Percentiles rank a stretch among this genome's conserved stretches.
phyloP scores from a whole-genome alignment of 2,113 vertebrate genomes.

The Synchiropus splendidus region DNA sequence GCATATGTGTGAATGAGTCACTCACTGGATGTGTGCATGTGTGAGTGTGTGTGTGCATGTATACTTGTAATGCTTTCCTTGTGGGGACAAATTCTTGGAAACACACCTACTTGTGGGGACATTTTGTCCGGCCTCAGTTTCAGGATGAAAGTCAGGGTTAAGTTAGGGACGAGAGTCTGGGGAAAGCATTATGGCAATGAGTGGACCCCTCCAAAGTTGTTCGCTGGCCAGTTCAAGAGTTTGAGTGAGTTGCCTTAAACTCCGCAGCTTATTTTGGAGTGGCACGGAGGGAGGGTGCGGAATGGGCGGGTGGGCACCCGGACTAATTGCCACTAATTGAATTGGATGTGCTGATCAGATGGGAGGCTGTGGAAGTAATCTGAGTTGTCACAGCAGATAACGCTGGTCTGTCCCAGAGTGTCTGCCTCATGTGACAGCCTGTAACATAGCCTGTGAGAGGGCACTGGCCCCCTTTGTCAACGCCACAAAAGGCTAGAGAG shows the following conservation, averaged over 20 bases:
- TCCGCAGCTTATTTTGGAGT: conserved; percentile 33
- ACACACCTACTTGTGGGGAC: too few species aligned
- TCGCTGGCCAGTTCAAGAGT: conserved; percentile 26
- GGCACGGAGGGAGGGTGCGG: conserved; percentile 18
- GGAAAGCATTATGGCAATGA: too few species aligned
- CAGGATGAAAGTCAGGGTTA: conserved; percentile 28
- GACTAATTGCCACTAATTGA: conserved; percentile 75
- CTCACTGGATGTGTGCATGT: conserved; percentile 37
- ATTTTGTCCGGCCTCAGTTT: too few species aligned
- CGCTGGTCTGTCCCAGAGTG: conserved; percentile 59
- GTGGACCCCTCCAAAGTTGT: conserved; percentile 30
- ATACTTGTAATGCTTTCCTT: too few species aligned
- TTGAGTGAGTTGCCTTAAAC: conserved; percentile 37
- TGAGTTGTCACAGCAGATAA: conserved; percentile 74
- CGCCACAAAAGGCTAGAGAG: conserved; percentile 50
- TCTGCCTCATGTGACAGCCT: conserved; percentile 66
- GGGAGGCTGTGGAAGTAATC: conserved; percentile 70
- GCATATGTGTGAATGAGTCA: conserved; percentile 58
- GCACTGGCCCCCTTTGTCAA: conserved; percentile 59
- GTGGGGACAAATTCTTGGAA: too few species aligned
- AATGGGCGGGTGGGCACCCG: conserved; percentile 36
- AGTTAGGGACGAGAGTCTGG: too few species aligned
- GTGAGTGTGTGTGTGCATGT: conserved; percentile 16
- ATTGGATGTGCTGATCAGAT: conserved; percentile 73
- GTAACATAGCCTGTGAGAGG: conserved; percentile 72